Percentiles rank a stretch among this genome's conserved stretches.
Conservation (phyloP, 2,888 invertebrate species). For the Perdita meconis region DNA sequence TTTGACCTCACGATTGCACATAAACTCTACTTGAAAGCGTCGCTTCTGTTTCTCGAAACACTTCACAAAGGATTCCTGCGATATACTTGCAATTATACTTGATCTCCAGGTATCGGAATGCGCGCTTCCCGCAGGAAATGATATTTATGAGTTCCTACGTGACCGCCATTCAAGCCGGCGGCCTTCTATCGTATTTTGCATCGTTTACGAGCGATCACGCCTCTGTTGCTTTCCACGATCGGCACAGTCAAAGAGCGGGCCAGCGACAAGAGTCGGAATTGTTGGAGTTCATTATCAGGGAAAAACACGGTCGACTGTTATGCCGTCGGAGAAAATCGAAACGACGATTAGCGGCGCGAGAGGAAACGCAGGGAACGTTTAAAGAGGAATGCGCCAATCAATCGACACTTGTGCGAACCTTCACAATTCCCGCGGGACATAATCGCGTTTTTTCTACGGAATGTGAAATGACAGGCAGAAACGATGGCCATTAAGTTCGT, state of each 20-base stretch:
- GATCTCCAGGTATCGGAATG: not conserved
- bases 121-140: not conserved
- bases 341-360: constrained; percentile 53
- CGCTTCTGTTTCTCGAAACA: no score
- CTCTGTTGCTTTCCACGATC: constrained; percentile 62
- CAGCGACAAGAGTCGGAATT: constrained; percentile 57
- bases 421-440: constrained; percentile 28
- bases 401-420: constrained; percentile 55
- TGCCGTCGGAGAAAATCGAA: constrained; percentile 58
- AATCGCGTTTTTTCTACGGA: constrained; percentile 24
- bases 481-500: constrained; percentile 22
- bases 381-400: constrained; percentile 60
- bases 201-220: constrained; percentile 68
- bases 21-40: no score
- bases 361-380: constrained; percentile 53
- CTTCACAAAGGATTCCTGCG: no score
- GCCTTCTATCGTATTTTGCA: constrained; percentile 55
- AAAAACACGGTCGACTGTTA: constrained; percentile 61
- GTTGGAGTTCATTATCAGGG: constrained; percentile 73
- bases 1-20: no score
- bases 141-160: constrained; percentile 1
- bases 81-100: not conserved
- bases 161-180: constrained; percentile 9
- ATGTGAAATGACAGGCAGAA: constrained; percentile 16
- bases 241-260: constrained; percentile 73